Evolutionary conservation across 2,797 vertebrate species (phyloP), one percentile per base, ranked within the genome.

Genomic region (Gastrophryne carolinensis): DNA sequence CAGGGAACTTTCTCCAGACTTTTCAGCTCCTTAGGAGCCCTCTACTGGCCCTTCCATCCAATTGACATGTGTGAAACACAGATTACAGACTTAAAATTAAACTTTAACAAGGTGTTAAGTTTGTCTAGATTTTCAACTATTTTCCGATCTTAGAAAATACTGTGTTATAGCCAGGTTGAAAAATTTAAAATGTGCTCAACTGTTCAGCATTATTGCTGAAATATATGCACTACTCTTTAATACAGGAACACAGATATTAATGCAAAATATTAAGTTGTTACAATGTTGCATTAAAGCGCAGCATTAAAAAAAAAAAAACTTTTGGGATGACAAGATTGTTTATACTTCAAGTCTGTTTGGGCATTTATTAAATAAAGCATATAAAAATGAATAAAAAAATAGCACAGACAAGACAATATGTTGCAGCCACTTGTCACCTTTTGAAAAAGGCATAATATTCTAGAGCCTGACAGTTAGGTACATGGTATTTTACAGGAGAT

Each of bases 291-390:
- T 26, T 23, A 50, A 58, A 35, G 13, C 5, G 26, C 3, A 67
- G 35, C 27, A 12, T 15, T 30, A 35, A 32, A 54, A 35, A 32
- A 54, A 53, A 52, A 11, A 9, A 23, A 29, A 1, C 3, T 44
- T 58, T 37, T 67, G n/a, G 53, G 39, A 21, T 17, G 56, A 60
- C 54, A 52, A 26, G 21, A 10, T 24, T 63, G 15, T 37, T 52
- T 58, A 17, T 8, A 84, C 79, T 2, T 35, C 24, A 10, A n/a
- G 5, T 37, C 62, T 35, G 32, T 50, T 41, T 21, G n/a, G 47
- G 11, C 47, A 27, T 30, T 57, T 41, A 73, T 85, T 75, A 86
- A 83, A 81, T 82, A 81, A 84, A 80, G 70, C 63, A 62, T 50
- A 44, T n/a, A 70, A 23, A 74, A 79, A 19, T 49, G 47, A 78